A percentile compares a stretch with the other conserved stretches of the same genome.
These are phyloP conservation scores for Zaprionus gabonicus DNA, from an alignment of 1,140 invertebrate genomes.

Conservation along the genomic window DNA sequence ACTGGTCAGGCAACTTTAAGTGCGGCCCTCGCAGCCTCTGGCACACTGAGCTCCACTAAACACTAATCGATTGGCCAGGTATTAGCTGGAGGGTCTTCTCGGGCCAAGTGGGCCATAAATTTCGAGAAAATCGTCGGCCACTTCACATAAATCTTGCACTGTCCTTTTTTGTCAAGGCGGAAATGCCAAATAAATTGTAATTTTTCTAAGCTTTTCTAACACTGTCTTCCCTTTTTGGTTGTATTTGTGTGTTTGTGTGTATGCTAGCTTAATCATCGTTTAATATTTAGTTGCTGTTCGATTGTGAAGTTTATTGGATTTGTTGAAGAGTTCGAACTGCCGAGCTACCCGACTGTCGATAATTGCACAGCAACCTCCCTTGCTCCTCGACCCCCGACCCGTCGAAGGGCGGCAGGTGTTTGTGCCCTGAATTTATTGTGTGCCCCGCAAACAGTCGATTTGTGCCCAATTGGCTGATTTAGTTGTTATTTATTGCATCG, in stretches of 20 bases:
- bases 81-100: slow-evolving; percentile 46
- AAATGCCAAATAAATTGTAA: slow-evolving; percentile 83
- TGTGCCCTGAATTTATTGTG: slow-evolving; percentile 68
- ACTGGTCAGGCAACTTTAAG: slow-evolving; percentile 17
- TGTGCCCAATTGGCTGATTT: slow-evolving; percentile 74
- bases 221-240: neutral
- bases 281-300: slow-evolving; percentile 81
- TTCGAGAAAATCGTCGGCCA: slow-evolving; percentile 54
- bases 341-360: slow-evolving; percentile 41
- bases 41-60: slow-evolving; percentile 57
- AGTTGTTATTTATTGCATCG: slow-evolving; percentile 73
- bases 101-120: slow-evolving; percentile 53
- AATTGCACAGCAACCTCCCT: slow-evolving; percentile 61
- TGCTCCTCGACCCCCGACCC: slow-evolving; percentile 22
- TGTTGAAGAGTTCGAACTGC: slow-evolving; percentile 53
- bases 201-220: slow-evolving; percentile 73
- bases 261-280: slow-evolving; percentile 76
- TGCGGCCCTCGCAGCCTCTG: neutral
- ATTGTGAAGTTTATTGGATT: slow-evolving; percentile 83
- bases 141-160: slow-evolving; percentile 72
- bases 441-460: slow-evolving; percentile 52
- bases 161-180: slow-evolving; percentile 75
- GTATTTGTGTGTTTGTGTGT: slow-evolving; percentile 25
- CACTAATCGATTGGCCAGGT: slow-evolving; percentile 55
- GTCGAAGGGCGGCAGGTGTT: slow-evolving; percentile 64